Evolutionary conservation across 53 echinoderm and acorn worm species (phyloP).

Genomic region (Temnopleurus reevesii): DNA sequence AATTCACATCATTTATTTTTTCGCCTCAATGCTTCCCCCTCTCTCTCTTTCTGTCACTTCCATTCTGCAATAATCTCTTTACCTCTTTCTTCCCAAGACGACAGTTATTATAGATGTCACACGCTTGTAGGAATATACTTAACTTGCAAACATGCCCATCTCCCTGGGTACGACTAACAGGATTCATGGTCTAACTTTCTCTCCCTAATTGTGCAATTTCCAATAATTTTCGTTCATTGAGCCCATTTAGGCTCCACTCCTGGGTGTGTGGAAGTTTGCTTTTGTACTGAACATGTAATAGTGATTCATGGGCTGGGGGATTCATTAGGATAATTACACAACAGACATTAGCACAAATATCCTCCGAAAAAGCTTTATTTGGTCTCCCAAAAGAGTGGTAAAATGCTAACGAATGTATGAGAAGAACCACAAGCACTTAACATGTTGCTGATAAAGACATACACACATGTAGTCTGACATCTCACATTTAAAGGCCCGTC

Average conservation of each 20-base stretch:
- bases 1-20: conserved; percentile 52
- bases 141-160: background rate
- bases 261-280: background rate
- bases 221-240: background rate
- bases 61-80: background rate
- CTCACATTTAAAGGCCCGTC: too few relatives aligned
- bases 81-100: background rate
- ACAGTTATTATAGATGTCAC: background rate
- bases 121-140: background rate
- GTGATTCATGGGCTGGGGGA: background rate
- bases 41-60: conserved; percentile 17
- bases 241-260: background rate
- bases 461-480: background rate
- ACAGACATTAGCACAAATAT: background rate
- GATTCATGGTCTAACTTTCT: background rate
- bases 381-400: background rate
- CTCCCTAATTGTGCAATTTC: conserved; percentile 6
- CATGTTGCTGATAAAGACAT: background rate
- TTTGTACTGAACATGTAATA: background rate
- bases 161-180: background rate
- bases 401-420: background rate
- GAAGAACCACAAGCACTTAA: background rate
- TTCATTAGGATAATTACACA: background rate
- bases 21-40: conserved; percentile 15
- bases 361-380: background rate